These are phyloP conservation scores for Paraescarpia echinospica DNA, from an alignment of 1,140 invertebrate genomes.

Conservation along the genomic window DNA sequence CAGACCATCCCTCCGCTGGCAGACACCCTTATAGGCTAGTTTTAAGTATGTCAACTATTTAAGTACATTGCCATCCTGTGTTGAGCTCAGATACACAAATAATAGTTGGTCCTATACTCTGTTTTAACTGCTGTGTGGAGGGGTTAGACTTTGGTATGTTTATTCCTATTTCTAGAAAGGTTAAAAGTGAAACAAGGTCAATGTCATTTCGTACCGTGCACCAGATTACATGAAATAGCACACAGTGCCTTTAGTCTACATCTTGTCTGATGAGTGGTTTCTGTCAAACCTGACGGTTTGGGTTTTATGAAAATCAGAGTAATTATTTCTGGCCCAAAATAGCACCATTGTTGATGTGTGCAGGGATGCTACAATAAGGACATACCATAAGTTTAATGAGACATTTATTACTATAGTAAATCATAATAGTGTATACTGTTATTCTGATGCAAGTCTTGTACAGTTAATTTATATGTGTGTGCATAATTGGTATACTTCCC, in stretches of 20 bases:
- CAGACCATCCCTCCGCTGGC: background rate
- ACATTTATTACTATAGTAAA: too few relatives aligned
- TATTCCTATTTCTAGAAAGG: background rate
- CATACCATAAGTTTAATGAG: too few relatives aligned
- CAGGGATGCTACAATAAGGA: too few relatives aligned
- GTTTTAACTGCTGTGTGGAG: background rate
- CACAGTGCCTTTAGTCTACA: background rate
- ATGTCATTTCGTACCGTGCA: background rate
- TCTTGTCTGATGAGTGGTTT: background rate
- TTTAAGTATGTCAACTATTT: constrained; percentile 25
- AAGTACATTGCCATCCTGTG: constrained; percentile 7
- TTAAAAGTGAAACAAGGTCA: background rate
- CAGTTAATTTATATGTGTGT: too few relatives aligned
- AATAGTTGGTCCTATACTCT: background rate
- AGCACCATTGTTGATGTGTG: too few relatives aligned
- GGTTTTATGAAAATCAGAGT: too few relatives aligned
- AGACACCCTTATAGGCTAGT: background rate
- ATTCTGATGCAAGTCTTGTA: too few relatives aligned
- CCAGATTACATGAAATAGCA: background rate
- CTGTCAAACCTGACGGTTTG: background rate
- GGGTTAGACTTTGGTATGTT: background rate
- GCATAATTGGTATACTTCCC: too few relatives aligned
- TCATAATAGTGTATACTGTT: too few relatives aligned
- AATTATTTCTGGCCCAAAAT: too few relatives aligned
- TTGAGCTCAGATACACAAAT: constrained; percentile 17